Evolutionary conservation across 2,888 invertebrate species (phyloP).

Genomic region (Drosophila neutralis): DNA sequence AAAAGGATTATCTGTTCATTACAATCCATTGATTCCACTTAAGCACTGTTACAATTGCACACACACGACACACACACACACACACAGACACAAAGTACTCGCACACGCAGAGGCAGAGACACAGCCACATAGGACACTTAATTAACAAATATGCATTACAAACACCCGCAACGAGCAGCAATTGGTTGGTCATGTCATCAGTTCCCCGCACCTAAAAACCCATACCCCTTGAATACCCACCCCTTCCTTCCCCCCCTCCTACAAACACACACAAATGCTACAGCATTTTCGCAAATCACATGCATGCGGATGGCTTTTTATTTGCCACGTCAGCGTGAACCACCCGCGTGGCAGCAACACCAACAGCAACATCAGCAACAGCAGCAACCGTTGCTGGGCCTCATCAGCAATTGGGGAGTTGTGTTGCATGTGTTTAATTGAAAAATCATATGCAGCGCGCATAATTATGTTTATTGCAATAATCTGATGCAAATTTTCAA

Average conservation of each 20-base stretch:
- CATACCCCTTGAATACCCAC: background rate
- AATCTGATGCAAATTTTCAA: constrained; percentile 80
- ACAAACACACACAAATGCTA: constrained; percentile 8
- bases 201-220: constrained; percentile 7
- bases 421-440: constrained; percentile 82
- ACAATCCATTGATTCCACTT: constrained; percentile 81
- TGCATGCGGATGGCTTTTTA: constrained; percentile 57
- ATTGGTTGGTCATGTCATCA: constrained; percentile 73
- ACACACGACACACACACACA: constrained; percentile 31
- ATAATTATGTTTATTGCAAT: constrained; percentile 83
- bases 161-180: constrained; percentile 77
- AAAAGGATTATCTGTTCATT: constrained; percentile 79
- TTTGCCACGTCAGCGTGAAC: constrained; percentile 61
- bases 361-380: constrained; percentile 12
- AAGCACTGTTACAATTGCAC: constrained; percentile 76
- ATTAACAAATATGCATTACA: constrained; percentile 80
- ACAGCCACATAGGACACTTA: constrained; percentile 68
- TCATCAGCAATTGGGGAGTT: constrained; percentile 48
- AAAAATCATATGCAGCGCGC: constrained; percentile 83
- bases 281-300: constrained; percentile 24
- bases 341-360: constrained; percentile 48
- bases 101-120: constrained; percentile 14
- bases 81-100: constrained; percentile 12
- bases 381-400: constrained; percentile 7
- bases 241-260: background rate